Evolutionary conservation across 2,888 invertebrate genomes (phyloP), one percentile per base, ranked within the genome.

Genomic region (Mesorhabditis spiculigera): DNA sequence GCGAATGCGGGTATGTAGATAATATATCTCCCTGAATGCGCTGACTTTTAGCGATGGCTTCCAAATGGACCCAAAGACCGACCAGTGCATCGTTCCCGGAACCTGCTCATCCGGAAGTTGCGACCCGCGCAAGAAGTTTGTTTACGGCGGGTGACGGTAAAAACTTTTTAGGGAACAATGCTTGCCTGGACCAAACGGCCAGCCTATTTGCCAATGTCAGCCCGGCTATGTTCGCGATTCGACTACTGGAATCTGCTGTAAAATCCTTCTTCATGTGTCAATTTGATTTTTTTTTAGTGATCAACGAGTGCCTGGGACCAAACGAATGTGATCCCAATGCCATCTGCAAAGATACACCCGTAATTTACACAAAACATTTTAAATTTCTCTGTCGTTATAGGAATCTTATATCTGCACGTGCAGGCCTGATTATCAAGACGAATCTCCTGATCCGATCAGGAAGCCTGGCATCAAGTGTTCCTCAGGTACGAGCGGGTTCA

Each of bases 291-390:
- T 41, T 75, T 81, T 58, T 67, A 82, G 81, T 82, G 72, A 75
- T 78, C 66, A 76, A 84, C 67, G 82, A 82, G 70, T 82, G 82
- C 65, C 71, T 76, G 6, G 80, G 79, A n/a, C 70, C 70, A 16
- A 81, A 84, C 69, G 83, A 85, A 64, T 85, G 85, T 58, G 72
- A 75, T 43, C 73, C 71, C 8, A 74, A 80, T 65, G 84, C 84
- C 61, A 71, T 72, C 13, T 84, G 84, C 66, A 77, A 76, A 0
- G 85, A 85, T 72, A 85, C 84, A 5, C 81, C 79, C 63, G 86
- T 70, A 68, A 66, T 70, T 13, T 10, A 63, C n/a, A 63, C 10
- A 63, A 3, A 41, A 68, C 72, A n/a, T 73, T 65, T 50, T 43
- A 43, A 42, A 72, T 68, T 65, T 28, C 65, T 4, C 8, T 64